Evolutionary conservation across 2,888 invertebrate species (phyloP), one percentile per base, ranked within the genome.

Genomic region (Pherbina coryleti): DNA sequence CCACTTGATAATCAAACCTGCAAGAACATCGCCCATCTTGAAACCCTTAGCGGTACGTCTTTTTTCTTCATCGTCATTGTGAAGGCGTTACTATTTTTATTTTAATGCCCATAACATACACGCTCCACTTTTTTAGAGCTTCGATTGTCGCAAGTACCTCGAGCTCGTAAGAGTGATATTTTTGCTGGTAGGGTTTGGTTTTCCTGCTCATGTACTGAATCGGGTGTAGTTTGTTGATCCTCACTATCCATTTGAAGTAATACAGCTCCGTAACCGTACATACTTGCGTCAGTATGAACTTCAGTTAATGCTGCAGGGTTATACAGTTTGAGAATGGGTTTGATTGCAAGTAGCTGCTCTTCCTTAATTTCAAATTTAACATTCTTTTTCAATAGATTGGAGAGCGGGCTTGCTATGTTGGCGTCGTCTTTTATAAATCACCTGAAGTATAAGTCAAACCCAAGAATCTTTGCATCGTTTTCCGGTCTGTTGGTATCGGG

Each of bases 11-110:
- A n/a, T n/a, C n/a, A n/a, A n/a, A 72, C 72, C 19, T 78, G 70
- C n/a, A 72, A n/a, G 34, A 37, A 49, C 62, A 76, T 49, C 11
- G 78, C 75, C 78, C 70, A 79, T 11, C 74, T n/a, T 11, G 62
- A 53, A 19, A 72, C 62, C 51, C 60, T 67, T 28, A 60, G 34
- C 9, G 73, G 53, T 37, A 76, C 71, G 11, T 71, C 76, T 8
- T 14, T 31, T 22, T 70, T 70, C 8, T 71, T 57, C 51, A 76
- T 70, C 8, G 76, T 76, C 71, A 70, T 53, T 11, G 51, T 57
- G 28, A 76, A 76, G 28, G 71, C 76, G 28, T 76, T 71, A 9
- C 76, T 57, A 69, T 76, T 55, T 69, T 76, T 25, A 69, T 25
- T 14, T 28, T 57, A 9, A 1, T 34, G 34, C 66, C 75, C 4